Evolutionary conservation across 2,797 vertebrate genomes (phyloP).

Genomic region (Sus cebifrons): DNA sequence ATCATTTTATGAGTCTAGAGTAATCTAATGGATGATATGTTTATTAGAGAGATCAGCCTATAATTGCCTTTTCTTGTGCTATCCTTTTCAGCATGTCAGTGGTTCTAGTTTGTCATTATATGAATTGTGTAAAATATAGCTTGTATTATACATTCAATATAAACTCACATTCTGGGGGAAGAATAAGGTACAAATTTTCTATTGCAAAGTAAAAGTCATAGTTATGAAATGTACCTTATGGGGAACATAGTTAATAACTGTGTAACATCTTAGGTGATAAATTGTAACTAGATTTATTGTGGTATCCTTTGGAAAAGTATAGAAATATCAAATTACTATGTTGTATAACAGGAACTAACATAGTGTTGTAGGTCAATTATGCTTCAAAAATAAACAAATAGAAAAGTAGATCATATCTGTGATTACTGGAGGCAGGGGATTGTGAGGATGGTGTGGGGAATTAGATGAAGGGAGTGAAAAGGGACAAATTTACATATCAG

Average conservation of each 20-base stretch:
- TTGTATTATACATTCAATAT: not conserved
- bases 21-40: not conserved
- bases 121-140: not conserved
- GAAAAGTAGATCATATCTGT: not conserved
- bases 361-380: not conserved
- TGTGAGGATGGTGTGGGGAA: too few species aligned
- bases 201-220: not conserved
- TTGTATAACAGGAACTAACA: not conserved
- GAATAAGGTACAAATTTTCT: not conserved
- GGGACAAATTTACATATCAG: not conserved
- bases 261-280: not conserved
- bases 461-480: too few species aligned
- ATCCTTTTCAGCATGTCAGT: slow-evolving; percentile 11
- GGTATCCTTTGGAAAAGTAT: not conserved
- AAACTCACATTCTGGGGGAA: not conserved
- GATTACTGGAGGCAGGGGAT: too few species aligned
- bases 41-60: not conserved
- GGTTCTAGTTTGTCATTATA: not conserved
- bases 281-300: not conserved
- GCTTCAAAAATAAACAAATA: not conserved
- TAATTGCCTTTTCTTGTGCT: slow-evolving; percentile 45
- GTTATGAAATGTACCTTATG: not conserved
- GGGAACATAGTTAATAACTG: not conserved
- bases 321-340: not conserved
- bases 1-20: not conserved